A percentile compares a stretch with the other conserved stretches of the same genome.
phyloP scores from a whole-genome alignment of 2,888 invertebrate species.

The Athalia cordata region DNA sequence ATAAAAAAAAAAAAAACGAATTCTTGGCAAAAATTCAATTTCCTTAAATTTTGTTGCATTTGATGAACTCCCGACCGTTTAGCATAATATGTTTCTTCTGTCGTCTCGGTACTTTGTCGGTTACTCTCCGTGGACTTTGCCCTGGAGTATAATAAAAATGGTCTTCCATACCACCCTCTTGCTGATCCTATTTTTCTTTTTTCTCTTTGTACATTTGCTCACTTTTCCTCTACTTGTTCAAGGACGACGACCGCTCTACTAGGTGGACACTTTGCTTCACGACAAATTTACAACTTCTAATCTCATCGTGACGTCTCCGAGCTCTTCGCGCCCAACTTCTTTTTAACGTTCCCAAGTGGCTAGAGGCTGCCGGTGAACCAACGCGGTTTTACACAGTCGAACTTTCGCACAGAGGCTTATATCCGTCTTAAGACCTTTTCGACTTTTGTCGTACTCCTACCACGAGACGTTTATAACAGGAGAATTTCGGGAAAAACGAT shows the following conservation, averaged over 20 bases:
- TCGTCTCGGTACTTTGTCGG: background rate
- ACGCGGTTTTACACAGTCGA: constrained; percentile 2
- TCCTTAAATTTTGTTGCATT: too few species aligned
- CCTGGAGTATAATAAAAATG: constrained; percentile 2
- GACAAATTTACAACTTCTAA: constrained; percentile 41
- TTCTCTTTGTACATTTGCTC: background rate
- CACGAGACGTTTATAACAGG: too few species aligned
- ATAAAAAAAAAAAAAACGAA: too few species aligned
- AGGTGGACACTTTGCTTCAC: background rate
- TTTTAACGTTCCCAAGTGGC: constrained; percentile 37
- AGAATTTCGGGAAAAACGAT: too few species aligned
- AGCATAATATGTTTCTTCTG: constrained; percentile 4
- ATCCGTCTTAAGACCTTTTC: constrained; percentile 7
- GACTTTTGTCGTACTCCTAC: background rate
- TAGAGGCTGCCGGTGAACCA: background rate
- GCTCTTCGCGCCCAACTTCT: constrained; percentile 1
- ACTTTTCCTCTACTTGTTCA: background rate
- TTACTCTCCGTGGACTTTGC: constrained; percentile 11
- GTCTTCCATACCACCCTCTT: background rate
- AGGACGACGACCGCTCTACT: background rate
- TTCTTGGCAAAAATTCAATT: too few species aligned
- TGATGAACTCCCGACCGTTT: background rate
- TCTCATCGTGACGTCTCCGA: constrained; percentile 29
- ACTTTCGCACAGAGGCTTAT: constrained; percentile 31
- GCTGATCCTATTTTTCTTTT: background rate